phyloP scores from a whole-genome alignment of 35 echinoderm and acorn worm species.

The Lytechinus variegatus region DNA sequence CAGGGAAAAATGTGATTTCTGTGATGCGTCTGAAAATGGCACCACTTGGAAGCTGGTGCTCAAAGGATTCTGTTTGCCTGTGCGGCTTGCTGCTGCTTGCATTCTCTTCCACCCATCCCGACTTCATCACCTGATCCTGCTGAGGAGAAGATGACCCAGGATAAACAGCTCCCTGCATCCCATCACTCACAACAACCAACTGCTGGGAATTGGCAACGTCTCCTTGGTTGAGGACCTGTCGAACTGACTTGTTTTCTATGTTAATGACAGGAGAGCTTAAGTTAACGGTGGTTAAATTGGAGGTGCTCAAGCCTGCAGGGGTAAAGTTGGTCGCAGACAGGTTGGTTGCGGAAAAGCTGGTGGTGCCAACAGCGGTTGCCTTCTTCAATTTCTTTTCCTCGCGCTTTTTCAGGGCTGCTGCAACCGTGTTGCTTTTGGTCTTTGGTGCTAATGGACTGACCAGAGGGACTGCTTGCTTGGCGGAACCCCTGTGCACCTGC shows the following conservation, averaged over 20 bases:
- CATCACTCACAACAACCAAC: conserved; percentile 36
- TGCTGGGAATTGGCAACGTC: neutral
- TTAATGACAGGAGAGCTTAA: neutral
- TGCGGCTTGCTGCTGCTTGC: conserved; percentile 4
- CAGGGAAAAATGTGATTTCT: conserved; percentile 47
- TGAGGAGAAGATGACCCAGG: neutral
- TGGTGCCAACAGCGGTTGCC: neutral
- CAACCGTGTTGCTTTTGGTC: neutral
- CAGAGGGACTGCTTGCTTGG: neutral
- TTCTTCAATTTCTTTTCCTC: neutral
- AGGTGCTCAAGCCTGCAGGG: neutral
- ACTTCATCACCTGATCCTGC: neutral
- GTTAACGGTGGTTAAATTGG: neutral
- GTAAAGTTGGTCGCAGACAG: neutral
- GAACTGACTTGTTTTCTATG: neutral
- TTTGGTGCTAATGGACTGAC: neutral
- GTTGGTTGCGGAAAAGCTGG: neutral
- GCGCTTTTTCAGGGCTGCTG: conserved; percentile 19
- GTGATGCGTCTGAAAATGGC: conserved; percentile 47
- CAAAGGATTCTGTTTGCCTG: conserved; percentile 41
- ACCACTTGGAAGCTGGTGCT: conserved; percentile 39
- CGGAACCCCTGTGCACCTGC: conserved; percentile 14
- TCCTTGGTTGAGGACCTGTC: neutral
- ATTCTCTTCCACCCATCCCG: conserved; percentile 25
- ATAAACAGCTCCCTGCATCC: conserved; percentile 43